Evolutionary conservation across 2,797 vertebrate genomes (phyloP), one percentile per base, ranked within the genome.

Genomic region (Craterocephalus amniculus): DNA sequence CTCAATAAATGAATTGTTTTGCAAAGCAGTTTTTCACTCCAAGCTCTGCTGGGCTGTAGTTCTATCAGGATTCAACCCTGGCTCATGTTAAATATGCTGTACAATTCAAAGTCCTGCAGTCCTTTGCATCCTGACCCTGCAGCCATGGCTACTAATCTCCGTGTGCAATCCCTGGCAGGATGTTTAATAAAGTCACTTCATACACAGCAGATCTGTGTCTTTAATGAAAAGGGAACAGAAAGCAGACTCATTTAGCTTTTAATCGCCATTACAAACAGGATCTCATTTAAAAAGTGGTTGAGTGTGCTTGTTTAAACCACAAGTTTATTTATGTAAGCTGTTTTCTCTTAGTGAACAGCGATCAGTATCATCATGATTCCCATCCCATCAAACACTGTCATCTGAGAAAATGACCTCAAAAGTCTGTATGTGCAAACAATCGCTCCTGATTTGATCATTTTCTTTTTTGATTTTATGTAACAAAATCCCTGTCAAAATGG

Each of bases 61-160:
- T 45, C n/a, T 2, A 20, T 20, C 18, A 20, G 6, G 18, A 20
- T 7, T 20, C 18, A 5, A 5, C 40, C 7, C 40, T 45, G 18
- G 18, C 5, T 45, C 40, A 20, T 54, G 51, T 27, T 29, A 27
- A 27, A 31, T 56, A 16, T 56, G 54, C 31, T 56, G 27, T 6
- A 16, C 24, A 54, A 12, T 26, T 54, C 13, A 83, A 75, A 10
- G 45, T 58, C 38, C 70, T 58, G 66, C 74, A 49, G 74, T 60
- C 38, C 49, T 74, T 8, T 56, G 66, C 31, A 63, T 64, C 45
- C 45, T 67, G 65, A 35, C 13, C 32, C 36, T 16, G 75, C 40
- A 64, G 14, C 83, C 85, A 72, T 84, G 85, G 86, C 60, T 59
- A 86, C 82, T 85, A 91, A 89, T 87, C 86, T 78, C 63, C 13